These are phyloP conservation scores for Malthinus flaveolus DNA, from an alignment of 2,888 invertebrate species.

Conservation along the genomic window DNA sequence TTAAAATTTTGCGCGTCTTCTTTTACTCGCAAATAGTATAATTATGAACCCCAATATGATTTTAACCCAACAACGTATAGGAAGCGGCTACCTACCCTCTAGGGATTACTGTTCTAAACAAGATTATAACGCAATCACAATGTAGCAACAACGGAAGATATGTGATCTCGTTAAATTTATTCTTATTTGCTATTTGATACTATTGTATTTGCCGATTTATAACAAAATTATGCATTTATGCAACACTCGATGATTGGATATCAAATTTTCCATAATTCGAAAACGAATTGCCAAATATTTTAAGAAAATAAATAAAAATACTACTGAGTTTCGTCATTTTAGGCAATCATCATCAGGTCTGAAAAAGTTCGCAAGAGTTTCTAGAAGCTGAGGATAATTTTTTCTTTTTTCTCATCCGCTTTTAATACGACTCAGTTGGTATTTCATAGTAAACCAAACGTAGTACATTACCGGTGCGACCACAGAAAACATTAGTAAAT, in stretches of 20 bases:
- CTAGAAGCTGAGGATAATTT: no score
- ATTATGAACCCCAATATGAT: constrained; percentile 30
- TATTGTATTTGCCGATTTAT: constrained; percentile 5
- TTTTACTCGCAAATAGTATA: constrained; percentile 37
- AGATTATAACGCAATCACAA: constrained; percentile 48
- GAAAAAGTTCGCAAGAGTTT: no score
- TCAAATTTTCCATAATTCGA: no score
- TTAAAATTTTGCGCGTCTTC: constrained; percentile 50
- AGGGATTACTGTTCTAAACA: constrained; percentile 45
- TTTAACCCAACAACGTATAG: constrained; percentile 27
- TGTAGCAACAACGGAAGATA: constrained; percentile 26
- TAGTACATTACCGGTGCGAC: not conserved
- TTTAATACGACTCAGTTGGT: no score
- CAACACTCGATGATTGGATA: no score
- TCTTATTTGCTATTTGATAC: constrained; percentile 25
- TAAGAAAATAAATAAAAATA: no score
- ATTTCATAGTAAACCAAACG: no score
- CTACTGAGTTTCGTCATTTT: no score
- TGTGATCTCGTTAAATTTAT: constrained; percentile 30
- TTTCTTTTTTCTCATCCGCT: no score
- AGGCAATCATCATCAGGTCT: no score
- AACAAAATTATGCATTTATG: no score
- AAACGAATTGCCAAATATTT: no score
- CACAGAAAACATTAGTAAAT: constrained; percentile 5
- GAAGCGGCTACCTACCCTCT: constrained; percentile 37